These are phyloP conservation scores for Miopithecus talapoin DNA, from an alignment of 2,797 vertebrate genomes.

Conservation along the genomic window DNA sequence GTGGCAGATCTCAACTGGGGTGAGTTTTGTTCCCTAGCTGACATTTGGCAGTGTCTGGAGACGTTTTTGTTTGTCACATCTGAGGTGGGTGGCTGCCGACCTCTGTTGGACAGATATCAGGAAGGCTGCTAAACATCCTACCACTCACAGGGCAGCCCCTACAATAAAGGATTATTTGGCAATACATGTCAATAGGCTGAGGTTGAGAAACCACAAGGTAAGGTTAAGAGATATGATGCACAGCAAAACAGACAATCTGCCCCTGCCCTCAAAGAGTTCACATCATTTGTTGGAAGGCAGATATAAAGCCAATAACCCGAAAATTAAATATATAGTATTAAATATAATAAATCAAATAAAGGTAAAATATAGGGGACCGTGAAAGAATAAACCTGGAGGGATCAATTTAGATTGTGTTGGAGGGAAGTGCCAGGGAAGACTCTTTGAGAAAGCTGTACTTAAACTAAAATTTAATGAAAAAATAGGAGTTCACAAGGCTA, in stretches of 20 bases:
- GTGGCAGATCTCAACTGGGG: background rate
- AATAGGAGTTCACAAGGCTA: background rate
- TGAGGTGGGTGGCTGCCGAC: background rate
- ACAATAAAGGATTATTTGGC: background rate
- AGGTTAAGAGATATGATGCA: background rate
- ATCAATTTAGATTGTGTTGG: background rate
- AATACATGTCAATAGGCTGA: background rate
- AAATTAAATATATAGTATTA: slow-evolving; percentile 1
- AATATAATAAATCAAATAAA: background rate
- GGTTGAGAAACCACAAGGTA: background rate
- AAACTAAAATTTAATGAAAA: slow-evolving; percentile 28
- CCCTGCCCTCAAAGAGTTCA: background rate
- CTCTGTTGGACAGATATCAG: background rate
- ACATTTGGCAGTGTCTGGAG: background rate
- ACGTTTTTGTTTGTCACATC: background rate
- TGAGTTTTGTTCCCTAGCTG: background rate
- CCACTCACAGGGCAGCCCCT: background rate
- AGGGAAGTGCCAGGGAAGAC: background rate
- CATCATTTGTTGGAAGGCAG: background rate
- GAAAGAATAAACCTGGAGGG: background rate
- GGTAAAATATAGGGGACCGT: background rate
- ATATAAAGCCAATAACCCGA: slow-evolving; percentile 23
- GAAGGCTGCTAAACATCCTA: background rate
- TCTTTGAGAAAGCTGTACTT: slow-evolving; percentile 39
- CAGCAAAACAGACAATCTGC: background rate